Evolutionary conservation across 2,888 invertebrate species (phyloP).

Genomic region (Dasysyrphus tricinctus): DNA sequence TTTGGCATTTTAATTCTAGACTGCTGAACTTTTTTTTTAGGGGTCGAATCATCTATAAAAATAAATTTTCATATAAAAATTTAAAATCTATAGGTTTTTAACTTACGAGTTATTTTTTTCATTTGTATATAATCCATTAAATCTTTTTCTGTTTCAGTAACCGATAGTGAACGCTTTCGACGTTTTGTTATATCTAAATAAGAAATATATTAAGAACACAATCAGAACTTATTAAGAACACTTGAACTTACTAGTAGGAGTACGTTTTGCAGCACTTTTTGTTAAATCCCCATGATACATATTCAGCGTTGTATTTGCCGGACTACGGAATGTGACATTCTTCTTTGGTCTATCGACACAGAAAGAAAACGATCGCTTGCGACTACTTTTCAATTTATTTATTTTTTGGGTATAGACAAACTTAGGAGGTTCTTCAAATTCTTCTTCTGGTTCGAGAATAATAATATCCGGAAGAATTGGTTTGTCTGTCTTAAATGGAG

Average conservation of each 20-base stretch:
- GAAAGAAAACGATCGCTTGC: constrained; percentile 79
- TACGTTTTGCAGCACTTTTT: constrained; percentile 20
- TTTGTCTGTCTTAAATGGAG: constrained; percentile 76
- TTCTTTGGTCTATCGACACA: constrained; percentile 74
- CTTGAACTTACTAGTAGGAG: constrained; percentile 31
- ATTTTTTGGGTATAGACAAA: constrained; percentile 68
- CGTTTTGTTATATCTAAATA: constrained; percentile 79
- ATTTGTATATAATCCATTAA: constrained; percentile 64
- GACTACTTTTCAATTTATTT: constrained; percentile 74
- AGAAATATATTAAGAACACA: not conserved
- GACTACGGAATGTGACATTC: constrained; percentile 80
- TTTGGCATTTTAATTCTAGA: constrained; percentile 87
- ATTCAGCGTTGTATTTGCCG: constrained; percentile 77
- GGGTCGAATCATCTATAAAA: constrained; percentile 3
- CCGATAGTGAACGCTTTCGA: constrained; percentile 80
- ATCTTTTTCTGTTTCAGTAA: constrained; percentile 77
- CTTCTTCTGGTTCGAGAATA: constrained; percentile 33
- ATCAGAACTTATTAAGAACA: not conserved
- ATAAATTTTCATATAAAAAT: not conserved
- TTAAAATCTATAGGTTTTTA: not conserved
- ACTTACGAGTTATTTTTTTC: constrained; percentile 75
- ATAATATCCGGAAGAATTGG: constrained; percentile 43
- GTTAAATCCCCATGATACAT: constrained; percentile 77
- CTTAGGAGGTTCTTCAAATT: not conserved
- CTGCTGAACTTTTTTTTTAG: constrained; percentile 39